Conservation (phyloP, 1,140 invertebrate genomes). For the Ephestia elutella region DNA sequence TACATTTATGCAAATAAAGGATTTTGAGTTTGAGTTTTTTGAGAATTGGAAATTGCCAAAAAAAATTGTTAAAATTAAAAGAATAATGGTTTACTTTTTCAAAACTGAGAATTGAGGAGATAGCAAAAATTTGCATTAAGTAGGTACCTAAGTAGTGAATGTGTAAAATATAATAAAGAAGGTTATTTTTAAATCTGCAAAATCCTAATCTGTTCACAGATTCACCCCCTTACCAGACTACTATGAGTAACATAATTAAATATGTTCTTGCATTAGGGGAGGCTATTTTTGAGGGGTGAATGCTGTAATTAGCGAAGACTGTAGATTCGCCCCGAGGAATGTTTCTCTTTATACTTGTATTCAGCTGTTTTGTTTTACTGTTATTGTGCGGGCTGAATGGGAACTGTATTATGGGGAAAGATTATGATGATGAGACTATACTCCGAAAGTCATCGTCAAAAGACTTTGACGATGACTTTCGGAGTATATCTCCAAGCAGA, state of each 20-base stretch:
- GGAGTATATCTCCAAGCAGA: too few relatives aligned
- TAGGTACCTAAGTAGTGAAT: too few relatives aligned
- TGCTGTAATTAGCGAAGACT: conserved; percentile 13
- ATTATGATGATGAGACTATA: conserved; percentile 4
- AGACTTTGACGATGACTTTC: not conserved
- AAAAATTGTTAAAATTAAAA: too few relatives aligned
- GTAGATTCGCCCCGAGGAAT: conserved; percentile 11
- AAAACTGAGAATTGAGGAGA: too few relatives aligned
- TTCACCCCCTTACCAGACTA: not conserved
- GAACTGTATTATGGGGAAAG: not conserved
- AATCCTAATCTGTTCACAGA: not conserved
- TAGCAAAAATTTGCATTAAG: too few relatives aligned
- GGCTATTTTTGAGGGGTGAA: conserved; percentile 6
- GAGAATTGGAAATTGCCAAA: too few relatives aligned
- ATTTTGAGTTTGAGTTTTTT: too few relatives aligned
- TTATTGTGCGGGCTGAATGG: conserved; percentile 10
- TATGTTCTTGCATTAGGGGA: conserved; percentile 12
- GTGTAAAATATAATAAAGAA: too few relatives aligned
- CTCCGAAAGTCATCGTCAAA: too few relatives aligned
- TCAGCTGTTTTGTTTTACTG: conserved; percentile 17
- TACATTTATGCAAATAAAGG: too few relatives aligned
- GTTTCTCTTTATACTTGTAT: conserved; percentile 7
- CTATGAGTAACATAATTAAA: conserved; percentile 7
- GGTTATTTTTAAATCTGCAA: too few relatives aligned
- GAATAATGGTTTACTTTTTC: too few relatives aligned